phyloP scores from a whole-genome alignment of 2,797 vertebrate species.

The Siniperca undulata region DNA sequence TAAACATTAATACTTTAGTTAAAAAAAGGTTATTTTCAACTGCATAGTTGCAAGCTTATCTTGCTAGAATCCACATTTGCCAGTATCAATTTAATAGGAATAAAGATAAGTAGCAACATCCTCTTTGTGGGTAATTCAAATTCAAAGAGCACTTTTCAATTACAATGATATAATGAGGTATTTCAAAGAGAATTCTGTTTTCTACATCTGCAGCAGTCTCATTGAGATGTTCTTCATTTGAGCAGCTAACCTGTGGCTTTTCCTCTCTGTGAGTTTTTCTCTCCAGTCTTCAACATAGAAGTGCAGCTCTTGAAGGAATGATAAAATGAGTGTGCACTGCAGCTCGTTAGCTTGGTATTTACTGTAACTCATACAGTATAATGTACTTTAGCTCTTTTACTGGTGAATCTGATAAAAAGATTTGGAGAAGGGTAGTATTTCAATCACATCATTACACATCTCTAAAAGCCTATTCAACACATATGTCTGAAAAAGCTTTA shows the following conservation, averaged over 20 bases:
- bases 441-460: neutral
- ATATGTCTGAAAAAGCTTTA: neutral
- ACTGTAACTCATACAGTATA: neutral
- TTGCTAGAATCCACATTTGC: neutral
- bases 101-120: neutral
- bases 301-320: constrained; percentile 38
- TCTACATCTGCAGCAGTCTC: constrained; percentile 8
- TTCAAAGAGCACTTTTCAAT: neutral
- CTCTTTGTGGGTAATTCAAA: neutral
- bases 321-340: constrained; percentile 37
- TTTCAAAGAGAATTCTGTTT: constrained; percentile 25
- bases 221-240: constrained; percentile 31
- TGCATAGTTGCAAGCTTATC: neutral
- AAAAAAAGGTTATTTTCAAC: neutral
- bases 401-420: neutral
- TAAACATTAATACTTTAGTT: neutral
- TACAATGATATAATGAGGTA: constrained; percentile 16
- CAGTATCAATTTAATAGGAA: neutral
- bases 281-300: constrained; percentile 16
- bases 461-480: constrained; percentile 16
- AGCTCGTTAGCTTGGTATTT: constrained; percentile 23
- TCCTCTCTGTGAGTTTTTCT: constrained; percentile 3
- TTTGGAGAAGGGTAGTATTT: neutral
- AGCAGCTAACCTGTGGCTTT: constrained; percentile 34
- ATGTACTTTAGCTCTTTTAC: neutral